These are phyloP conservation scores for Trichechus manatus DNA, from an alignment of 2,113 vertebrate species.

Conservation along the genomic window DNA sequence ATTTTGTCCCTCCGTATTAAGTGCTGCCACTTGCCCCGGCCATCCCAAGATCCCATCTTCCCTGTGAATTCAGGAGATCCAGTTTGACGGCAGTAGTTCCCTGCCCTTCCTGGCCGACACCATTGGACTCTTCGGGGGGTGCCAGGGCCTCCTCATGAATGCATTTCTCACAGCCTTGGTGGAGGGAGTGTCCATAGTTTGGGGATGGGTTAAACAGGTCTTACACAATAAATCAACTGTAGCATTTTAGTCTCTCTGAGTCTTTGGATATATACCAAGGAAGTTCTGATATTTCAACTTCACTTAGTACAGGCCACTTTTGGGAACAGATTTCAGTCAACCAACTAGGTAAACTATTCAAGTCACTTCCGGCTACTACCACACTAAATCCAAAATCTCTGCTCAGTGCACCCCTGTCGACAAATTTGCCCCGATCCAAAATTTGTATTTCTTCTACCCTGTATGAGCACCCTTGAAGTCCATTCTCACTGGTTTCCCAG, in stretches of 20 bases:
- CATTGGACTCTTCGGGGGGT: accelerated
- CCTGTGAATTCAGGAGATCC: neutral
- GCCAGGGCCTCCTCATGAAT: accelerated
- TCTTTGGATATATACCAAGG: no score
- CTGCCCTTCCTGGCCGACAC: neutral
- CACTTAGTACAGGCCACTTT: accelerated
- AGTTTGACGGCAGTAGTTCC: neutral
- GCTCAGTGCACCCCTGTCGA: neutral
- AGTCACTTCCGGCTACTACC: neutral
- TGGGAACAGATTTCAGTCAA: neutral
- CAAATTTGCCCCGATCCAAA: neutral
- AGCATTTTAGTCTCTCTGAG: neutral
- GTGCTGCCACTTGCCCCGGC: neutral
- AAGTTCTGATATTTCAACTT: neutral
- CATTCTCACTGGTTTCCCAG: neutral
- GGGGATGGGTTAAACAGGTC: no score
- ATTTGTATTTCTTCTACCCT: neutral
- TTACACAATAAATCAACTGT: accelerated
- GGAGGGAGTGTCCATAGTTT: accelerated
- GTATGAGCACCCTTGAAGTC: neutral
- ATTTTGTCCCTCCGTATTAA: accelerated
- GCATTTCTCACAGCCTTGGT: neutral
- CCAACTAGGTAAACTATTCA: neutral
- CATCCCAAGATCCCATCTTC: neutral
- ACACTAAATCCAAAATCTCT: neutral